Evolutionary conservation across 2,113 vertebrate species (phyloP), one percentile per base, ranked within the genome.

Genomic region (Telmatochromis brichardi): DNA sequence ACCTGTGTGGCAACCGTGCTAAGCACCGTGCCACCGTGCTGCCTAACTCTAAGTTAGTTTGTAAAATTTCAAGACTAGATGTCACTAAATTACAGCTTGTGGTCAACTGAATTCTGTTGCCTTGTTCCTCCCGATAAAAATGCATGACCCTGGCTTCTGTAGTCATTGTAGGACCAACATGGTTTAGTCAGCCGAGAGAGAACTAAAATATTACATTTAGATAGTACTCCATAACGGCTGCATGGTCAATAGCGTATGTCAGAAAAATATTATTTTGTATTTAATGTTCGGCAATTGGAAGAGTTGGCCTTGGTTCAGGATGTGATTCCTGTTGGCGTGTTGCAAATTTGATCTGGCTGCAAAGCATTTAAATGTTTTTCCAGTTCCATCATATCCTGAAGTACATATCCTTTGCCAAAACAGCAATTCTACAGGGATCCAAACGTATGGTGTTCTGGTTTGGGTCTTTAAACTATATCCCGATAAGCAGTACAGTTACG

Each of bases 171-270:
- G 60, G 60, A 37, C 17, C 17, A 37, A n/a, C 17, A 7, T 65
- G 60, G 0, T 65, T 37, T 35, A 65, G 60, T 37, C 31, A 65
- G 60, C 60, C 0, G 14, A 65, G 31, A n/a, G 9, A 65, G 0
- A 65, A 35, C 31, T 35, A 35, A n/a, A 35, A 65, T 65, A 65
- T 35, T 19, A 63, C 9, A 35, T 33, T 35, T 35, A n/a, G 31
- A 35, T 35, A 63, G 17, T 63, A 63, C 9, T 33, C 58, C 17
- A n/a, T 63, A 19, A 63, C 4, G 1, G 4, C 58, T 63, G 9
- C 17, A 63, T 35, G 6, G 58, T 35, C 58, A 63, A 19, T 63
- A 11, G 31, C 1, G 17, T 63, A 5, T 35, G 58, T 63, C 4
- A n/a, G 31, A 1, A 63, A 63, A 63, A 63, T 63, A 63, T 35